phyloP scores from a whole-genome alignment of 1,140 invertebrate genomes.

The Euura lappo region DNA sequence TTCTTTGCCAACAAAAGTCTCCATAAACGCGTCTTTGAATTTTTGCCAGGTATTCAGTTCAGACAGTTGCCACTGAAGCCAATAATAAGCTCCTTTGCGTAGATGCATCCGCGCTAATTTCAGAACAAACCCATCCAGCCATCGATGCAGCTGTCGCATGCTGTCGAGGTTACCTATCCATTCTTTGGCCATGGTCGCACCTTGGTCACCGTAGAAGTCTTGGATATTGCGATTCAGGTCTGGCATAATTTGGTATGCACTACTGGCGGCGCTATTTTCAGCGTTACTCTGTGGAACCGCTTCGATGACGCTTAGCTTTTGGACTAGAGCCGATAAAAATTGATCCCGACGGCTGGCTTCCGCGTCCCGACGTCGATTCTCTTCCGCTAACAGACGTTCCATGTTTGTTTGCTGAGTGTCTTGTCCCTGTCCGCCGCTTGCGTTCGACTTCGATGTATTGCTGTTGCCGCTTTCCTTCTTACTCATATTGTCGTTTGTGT shows the following conservation, averaged over 20 bases:
- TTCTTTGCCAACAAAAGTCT: constrained; percentile 28
- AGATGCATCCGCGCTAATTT: constrained; percentile 20
- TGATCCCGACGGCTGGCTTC: not conserved
- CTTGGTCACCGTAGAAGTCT: constrained; percentile 16
- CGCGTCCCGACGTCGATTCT: not conserved
- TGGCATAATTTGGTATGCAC: constrained; percentile 18
- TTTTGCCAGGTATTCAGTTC: constrained; percentile 19
- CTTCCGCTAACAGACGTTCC: not conserved
- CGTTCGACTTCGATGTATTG: not conserved
- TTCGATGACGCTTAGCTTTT: not conserved
- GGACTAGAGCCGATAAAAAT: not conserved
- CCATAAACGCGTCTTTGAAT: constrained; percentile 21
- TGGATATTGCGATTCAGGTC: constrained; percentile 19
- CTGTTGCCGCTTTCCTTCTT: not conserved
- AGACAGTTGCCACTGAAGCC: not conserved
- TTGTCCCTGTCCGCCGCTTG: not conserved
- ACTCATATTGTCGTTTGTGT: not conserved
- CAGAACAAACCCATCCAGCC: constrained; percentile 19
- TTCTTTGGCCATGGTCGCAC: constrained; percentile 8
- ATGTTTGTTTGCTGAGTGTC: not conserved
- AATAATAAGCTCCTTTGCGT: constrained; percentile 15
- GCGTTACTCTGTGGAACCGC: not conserved
- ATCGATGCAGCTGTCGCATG: constrained; percentile 23
- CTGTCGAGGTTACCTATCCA: constrained; percentile 21
- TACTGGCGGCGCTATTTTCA: not conserved